phyloP scores from a whole-genome alignment of 2,113 vertebrate genomes.

The Maccullochella peelii region DNA sequence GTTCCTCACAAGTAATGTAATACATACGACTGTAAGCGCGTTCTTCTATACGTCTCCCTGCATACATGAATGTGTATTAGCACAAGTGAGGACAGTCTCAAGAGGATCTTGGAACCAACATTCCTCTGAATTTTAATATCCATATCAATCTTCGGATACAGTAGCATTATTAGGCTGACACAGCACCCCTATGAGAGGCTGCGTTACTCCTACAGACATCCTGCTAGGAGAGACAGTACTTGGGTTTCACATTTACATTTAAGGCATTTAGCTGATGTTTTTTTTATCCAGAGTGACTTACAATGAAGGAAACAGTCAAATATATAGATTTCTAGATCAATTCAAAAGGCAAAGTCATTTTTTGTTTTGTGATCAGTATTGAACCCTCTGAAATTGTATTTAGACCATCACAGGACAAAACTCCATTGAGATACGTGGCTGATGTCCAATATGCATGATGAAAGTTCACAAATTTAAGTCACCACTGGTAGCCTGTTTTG shows the following conservation, averaged over 20 bases:
- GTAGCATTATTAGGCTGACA: slow-evolving; percentile 43
- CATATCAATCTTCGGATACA: slow-evolving; percentile 48
- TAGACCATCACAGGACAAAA: not conserved
- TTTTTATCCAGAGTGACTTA: not conserved
- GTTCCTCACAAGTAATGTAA: slow-evolving; percentile 27
- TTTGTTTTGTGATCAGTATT: not conserved
- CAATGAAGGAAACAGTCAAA: not conserved
- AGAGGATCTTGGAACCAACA: slow-evolving; percentile 28
- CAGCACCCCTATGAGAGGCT: slow-evolving; percentile 42
- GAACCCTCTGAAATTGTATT: not conserved
- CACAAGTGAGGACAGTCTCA: slow-evolving; percentile 1
- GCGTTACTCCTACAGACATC: slow-evolving; percentile 45
- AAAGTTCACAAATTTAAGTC: not conserved
- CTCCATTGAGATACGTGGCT: not conserved
- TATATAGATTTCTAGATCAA: not conserved
- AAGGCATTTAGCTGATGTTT: slow-evolving; percentile 20
- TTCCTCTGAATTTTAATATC: slow-evolving; percentile 53
- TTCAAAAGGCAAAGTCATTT: not conserved
- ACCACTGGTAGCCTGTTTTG: not conserved
- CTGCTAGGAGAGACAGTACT: slow-evolving; percentile 51
- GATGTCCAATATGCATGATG: not conserved
- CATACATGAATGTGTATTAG: slow-evolving; percentile 17
- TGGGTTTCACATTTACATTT: slow-evolving; percentile 63
- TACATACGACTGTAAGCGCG: not conserved
- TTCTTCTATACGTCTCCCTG: slow-evolving; percentile 11